Conservation (phyloP, 2,113 vertebrate species). For the Calonectris borealis region DNA sequence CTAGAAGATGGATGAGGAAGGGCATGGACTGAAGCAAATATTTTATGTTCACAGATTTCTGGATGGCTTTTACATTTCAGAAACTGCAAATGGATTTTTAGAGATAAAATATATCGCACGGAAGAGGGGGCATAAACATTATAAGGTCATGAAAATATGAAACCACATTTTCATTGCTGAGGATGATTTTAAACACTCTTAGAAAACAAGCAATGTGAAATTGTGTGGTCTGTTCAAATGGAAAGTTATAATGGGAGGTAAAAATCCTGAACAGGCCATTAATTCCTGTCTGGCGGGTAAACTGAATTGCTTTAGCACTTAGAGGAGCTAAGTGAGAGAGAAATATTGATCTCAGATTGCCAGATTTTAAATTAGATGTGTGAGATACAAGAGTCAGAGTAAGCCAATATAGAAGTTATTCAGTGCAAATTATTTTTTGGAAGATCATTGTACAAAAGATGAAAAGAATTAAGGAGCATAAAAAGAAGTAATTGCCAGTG, state of each 20-base stretch:
- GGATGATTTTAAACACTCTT: not conserved
- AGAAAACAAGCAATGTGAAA: not conserved
- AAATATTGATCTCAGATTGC: constrained; percentile 7
- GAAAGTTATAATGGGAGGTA: not conserved
- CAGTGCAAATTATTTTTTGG: not conserved
- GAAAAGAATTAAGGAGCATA: not conserved
- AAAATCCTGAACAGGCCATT: not conserved
- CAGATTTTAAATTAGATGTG: not conserved
- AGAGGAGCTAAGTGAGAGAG: not conserved
- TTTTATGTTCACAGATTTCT: not conserved
- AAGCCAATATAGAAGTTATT: not conserved
- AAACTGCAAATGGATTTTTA: not conserved
- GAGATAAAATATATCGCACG: not conserved
- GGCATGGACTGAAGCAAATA: not conserved
- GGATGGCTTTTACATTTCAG: not conserved
- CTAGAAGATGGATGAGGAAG: not conserved
- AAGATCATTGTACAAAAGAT: not conserved
- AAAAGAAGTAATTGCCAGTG: not conserved
- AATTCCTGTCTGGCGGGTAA: not conserved
- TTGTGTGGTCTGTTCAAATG: not conserved
- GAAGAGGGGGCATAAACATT: not conserved
- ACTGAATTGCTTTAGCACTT: not conserved
- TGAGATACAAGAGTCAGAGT: not conserved
- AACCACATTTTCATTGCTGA: not conserved
- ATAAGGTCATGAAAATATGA: not conserved